phyloP scores from a whole-genome alignment of 2,797 vertebrate genomes.

The Orientallactaga sibirica region DNA sequence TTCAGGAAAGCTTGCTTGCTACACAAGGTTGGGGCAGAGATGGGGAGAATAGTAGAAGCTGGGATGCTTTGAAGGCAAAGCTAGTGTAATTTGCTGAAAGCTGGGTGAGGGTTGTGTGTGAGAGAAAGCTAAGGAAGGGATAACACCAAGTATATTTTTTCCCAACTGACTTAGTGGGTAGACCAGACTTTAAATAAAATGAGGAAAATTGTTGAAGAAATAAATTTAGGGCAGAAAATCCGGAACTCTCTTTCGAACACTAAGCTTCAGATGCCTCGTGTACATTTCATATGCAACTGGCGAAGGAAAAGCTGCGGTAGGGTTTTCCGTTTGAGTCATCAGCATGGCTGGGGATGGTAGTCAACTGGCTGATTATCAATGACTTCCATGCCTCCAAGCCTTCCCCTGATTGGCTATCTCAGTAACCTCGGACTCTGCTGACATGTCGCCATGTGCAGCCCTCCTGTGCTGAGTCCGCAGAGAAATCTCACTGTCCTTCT shows the following conservation, averaged over 20 bases:
- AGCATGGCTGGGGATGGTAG: background rate
- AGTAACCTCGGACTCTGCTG: background rate
- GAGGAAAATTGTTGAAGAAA: background rate
- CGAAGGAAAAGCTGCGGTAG: background rate
- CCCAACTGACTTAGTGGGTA: background rate
- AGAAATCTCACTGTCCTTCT: background rate
- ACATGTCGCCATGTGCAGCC: background rate
- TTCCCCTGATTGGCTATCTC: background rate
- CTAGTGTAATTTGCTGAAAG: background rate
- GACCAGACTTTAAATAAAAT: background rate
- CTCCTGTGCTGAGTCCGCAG: background rate
- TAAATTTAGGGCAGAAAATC: background rate
- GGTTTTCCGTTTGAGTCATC: background rate
- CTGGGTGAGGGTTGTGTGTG: background rate
- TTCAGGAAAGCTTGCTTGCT: background rate
- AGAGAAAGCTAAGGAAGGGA: background rate
- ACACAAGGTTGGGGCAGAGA: background rate
- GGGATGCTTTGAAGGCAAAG: background rate
- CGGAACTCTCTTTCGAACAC: background rate
- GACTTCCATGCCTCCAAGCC: background rate
- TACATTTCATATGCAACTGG: background rate
- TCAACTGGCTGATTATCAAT: background rate
- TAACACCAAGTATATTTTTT: background rate
- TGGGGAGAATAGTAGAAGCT: background rate
- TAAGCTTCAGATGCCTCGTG: background rate